A percentile compares a stretch with the other conserved stretches of the same genome.
Evolutionary conservation across 2,888 invertebrate species (phyloP).

Genomic region (Hypselothyrea guttata): DNA sequence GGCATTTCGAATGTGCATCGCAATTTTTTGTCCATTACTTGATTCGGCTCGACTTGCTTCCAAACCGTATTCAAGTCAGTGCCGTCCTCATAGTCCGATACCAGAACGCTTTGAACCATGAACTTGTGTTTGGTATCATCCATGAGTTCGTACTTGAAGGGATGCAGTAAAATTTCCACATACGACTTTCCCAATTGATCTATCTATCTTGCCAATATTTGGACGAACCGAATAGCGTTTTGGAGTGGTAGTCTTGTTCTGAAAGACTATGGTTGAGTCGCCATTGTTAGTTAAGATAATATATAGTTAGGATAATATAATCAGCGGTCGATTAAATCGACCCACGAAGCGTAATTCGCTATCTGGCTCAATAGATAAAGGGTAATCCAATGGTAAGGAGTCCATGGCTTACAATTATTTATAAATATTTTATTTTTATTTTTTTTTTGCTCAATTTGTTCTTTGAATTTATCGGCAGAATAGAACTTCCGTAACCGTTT

Average conservation of each 20-base stretch:
- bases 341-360: constrained; percentile 95
- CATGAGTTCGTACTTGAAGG: constrained; percentile 94
- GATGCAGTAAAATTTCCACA: constrained; percentile 98
- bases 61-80: constrained; percentile 83
- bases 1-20: constrained; percentile 97
- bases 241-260: constrained; percentile 99
- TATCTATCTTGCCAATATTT: constrained; percentile 95
- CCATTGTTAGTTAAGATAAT: constrained; percentile 96
- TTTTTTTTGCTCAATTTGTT: too few species aligned
- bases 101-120: constrained; percentile 98
- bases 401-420: too few species aligned
- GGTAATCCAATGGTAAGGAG: too few species aligned
- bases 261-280: too few species aligned
- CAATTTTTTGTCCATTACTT: constrained; percentile 97
- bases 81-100: constrained; percentile 90
- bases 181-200: constrained; percentile 89
- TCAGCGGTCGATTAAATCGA: constrained; percentile 92
- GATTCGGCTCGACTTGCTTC: constrained; percentile 93
- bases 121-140: constrained; percentile 99
- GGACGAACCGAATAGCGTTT: constrained; percentile 99
- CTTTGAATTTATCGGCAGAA: constrained; percentile 46
- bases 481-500: constrained; percentile 66
- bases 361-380: constrained; percentile 93
- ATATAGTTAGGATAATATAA: too few species aligned
- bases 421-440: too few species aligned